Evolutionary conservation across 1,140 invertebrate genomes (phyloP).

Genomic region (Drosophila santomea): DNA sequence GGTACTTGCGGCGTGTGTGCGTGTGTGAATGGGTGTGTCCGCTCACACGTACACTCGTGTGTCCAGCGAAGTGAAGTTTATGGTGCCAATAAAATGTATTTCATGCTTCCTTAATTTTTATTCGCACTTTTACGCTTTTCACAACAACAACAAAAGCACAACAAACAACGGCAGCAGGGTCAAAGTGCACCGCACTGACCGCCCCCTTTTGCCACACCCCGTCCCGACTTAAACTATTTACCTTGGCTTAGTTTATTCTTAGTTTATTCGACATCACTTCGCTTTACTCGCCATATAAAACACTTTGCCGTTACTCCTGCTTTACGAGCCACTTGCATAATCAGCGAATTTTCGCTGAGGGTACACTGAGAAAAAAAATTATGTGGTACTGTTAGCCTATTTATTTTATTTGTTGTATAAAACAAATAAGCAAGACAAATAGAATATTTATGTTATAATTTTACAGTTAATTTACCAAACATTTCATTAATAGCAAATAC

Average conservation of each 20-base stretch:
- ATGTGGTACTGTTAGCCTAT: neutral
- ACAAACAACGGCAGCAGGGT: conserved; percentile 37
- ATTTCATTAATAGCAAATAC: no score
- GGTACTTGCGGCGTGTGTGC: conserved; percentile 25
- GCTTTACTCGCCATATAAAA: conserved; percentile 53
- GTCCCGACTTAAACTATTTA: conserved; percentile 68
- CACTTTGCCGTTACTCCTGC: conserved; percentile 51
- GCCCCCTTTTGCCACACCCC: neutral
- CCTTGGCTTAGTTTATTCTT: conserved; percentile 38
- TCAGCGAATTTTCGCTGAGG: conserved; percentile 60
- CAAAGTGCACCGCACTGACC: conserved; percentile 34
- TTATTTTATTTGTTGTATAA: neutral
- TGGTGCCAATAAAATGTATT: conserved; percentile 85
- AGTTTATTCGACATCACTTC: conserved; percentile 38
- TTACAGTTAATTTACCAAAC: no score
- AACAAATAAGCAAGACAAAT: no score
- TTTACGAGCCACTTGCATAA: conserved; percentile 74
- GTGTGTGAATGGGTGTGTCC: conserved; percentile 44
- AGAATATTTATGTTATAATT: no score
- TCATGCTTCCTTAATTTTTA: conserved; percentile 85
- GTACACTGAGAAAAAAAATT: conserved; percentile 2
- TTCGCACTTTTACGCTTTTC: conserved; percentile 81
- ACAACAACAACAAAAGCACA: conserved; percentile 53
- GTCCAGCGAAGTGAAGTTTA: conserved; percentile 85
- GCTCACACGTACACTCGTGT: conserved; percentile 73